Conservation (phyloP, 1,140 invertebrate species). For the Xylocopa sonorina region DNA sequence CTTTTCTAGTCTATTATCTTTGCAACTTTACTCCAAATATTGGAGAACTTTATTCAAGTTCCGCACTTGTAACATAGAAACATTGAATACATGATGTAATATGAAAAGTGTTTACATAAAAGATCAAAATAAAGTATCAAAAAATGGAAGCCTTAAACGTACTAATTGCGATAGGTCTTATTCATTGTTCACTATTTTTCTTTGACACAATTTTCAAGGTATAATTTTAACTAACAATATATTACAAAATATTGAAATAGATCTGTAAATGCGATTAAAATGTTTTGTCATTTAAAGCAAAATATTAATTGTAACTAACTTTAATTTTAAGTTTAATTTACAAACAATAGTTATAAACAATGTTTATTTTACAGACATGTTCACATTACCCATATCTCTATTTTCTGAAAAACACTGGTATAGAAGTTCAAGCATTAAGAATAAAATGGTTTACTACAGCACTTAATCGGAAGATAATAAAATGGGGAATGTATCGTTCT, state of each 20-base stretch:
- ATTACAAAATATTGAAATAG: neutral
- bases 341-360: constrained; percentile 25
- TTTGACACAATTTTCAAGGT: constrained; percentile 89
- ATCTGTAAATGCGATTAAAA: neutral
- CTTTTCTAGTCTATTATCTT: constrained; percentile 1
- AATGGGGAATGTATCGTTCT: constrained; percentile 87
- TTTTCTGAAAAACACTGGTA: constrained; percentile 88
- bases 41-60: neutral
- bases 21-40: neutral
- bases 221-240: constrained; percentile 51
- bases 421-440: constrained; percentile 87
- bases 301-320: neutral
- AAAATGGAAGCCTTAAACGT: constrained; percentile 77
- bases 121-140: constrained; percentile 25
- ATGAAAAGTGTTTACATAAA: constrained; percentile 10
- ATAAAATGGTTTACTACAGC: constrained; percentile 89
- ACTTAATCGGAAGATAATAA: constrained; percentile 88
- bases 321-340: constrained; percentile 12
- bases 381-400: constrained; percentile 90
- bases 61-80: neutral
- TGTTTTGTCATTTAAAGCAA: neutral
- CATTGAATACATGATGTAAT: neutral
- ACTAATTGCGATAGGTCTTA: constrained; percentile 79
- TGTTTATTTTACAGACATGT: constrained; percentile 86
- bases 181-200: constrained; percentile 86